Evolutionary conservation across 2,797 vertebrate genomes (phyloP).

Genomic region (Perodicticus potto): DNA sequence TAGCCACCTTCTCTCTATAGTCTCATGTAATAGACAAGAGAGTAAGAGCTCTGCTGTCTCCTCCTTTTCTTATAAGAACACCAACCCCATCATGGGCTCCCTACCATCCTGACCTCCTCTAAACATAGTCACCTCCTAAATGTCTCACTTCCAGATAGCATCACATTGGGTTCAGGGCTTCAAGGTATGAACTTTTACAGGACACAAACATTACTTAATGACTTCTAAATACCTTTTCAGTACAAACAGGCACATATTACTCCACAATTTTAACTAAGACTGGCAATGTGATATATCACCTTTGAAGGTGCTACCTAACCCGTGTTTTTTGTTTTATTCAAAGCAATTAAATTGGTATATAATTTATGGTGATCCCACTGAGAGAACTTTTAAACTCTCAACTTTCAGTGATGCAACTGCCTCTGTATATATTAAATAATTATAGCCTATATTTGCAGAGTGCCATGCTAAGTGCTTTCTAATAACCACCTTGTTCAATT

Average conservation of each 20-base stretch:
- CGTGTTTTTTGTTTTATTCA: neutral
- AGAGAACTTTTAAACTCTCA: neutral
- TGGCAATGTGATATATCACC: neutral
- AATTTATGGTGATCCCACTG: neutral
- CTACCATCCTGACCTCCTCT: neutral
- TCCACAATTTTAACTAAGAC: neutral
- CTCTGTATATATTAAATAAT: neutral
- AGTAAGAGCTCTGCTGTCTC: neutral
- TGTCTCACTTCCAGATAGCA: neutral
- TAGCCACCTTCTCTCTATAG: neutral
- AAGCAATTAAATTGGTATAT: neutral
- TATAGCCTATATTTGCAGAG: neutral
- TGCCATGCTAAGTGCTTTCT: neutral
- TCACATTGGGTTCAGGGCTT: no score
- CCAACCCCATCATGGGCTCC: neutral
- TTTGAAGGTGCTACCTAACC: neutral
- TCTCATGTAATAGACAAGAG: neutral
- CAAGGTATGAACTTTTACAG: neutral
- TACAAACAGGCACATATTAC: neutral
- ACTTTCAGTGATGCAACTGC: neutral
- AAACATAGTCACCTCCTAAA: neutral
- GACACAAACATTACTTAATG: neutral
- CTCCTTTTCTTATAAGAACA: neutral
- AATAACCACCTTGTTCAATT: neutral
- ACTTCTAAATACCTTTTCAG: neutral